Conservation (phyloP, 2,888 invertebrate genomes). For the Isotomurus palustris region DNA sequence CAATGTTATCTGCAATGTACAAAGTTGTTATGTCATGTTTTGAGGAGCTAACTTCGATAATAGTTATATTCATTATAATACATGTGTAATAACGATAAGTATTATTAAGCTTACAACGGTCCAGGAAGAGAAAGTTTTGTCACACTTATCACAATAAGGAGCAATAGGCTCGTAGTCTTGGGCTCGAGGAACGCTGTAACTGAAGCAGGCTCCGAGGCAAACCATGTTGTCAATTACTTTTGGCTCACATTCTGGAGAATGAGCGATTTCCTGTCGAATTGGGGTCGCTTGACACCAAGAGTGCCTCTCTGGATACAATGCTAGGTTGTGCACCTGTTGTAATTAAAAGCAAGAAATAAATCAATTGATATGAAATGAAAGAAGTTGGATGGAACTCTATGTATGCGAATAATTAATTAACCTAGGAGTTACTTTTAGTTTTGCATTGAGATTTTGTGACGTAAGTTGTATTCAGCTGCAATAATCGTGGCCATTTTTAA, state of each 20-base stretch:
- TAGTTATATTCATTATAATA: not conserved
- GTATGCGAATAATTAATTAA: too few species aligned
- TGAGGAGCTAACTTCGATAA: not conserved
- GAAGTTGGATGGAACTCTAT: too few species aligned
- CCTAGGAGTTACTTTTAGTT: too few species aligned
- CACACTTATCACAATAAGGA: constrained; percentile 67
- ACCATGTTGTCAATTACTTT: constrained; percentile 65
- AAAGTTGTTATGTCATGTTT: not conserved
- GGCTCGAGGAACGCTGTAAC: constrained; percentile 65
- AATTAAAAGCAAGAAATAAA: constrained; percentile 3
- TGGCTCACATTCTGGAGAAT: constrained; percentile 59
- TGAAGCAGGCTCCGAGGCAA: constrained; percentile 67
- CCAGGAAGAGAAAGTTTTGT: constrained; percentile 61
- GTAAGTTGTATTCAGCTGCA: too few species aligned
- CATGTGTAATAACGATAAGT: too few species aligned
- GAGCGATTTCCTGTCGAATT: constrained; percentile 59
- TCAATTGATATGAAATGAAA: too few species aligned
- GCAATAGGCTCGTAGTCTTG: constrained; percentile 59
- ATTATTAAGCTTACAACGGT: constrained; percentile 56
- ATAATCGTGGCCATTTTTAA: too few species aligned
- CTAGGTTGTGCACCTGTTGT: constrained; percentile 62
- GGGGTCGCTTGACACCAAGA: constrained; percentile 67
- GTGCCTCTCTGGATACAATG: constrained; percentile 64
- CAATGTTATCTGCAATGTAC: constrained; percentile 56
- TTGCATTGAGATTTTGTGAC: too few species aligned